These are phyloP conservation scores for Neodiprion pinetum DNA, from an alignment of 1,140 invertebrate genomes.

Conservation along the genomic window DNA sequence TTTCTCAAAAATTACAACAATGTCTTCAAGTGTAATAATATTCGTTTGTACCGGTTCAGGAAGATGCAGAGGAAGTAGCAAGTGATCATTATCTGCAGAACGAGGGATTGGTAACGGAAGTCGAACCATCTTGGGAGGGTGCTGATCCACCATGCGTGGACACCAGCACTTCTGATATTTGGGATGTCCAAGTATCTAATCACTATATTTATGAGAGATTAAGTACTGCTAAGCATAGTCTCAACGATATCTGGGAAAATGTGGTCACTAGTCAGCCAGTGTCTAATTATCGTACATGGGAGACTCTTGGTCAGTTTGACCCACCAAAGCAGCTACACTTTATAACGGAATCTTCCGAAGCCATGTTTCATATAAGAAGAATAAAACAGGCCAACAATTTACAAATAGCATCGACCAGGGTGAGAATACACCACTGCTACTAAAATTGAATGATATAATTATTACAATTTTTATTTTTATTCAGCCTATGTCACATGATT, in stretches of 20 bases:
- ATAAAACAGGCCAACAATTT: conserved; percentile 37
- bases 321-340: conserved; percentile 44
- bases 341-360: conserved; percentile 42
- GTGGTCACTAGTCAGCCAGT: conserved; percentile 16
- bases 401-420: conserved; percentile 33
- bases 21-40: conserved; percentile 9
- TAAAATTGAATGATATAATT: too few relatives aligned
- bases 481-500: too few relatives aligned
- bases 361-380: conserved; percentile 46
- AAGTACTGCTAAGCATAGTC: conserved; percentile 1
- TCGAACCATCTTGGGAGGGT: conserved; percentile 33
- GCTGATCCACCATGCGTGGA: conserved; percentile 16
- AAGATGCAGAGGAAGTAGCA: conserved; percentile 27
- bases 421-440: conserved; percentile 8
- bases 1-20: not conserved
- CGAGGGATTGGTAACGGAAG: conserved; percentile 38
- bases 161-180: conserved; percentile 25
- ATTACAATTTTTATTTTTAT: too few relatives aligned
- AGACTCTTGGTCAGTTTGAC: conserved; percentile 45
- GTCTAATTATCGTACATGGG: conserved; percentile 49
- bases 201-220: conserved; percentile 21
- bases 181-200: conserved; percentile 26
- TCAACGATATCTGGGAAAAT: conserved; percentile 21
- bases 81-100: conserved; percentile 25
- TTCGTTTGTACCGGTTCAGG: conserved; percentile 15